Evolutionary conservation across 2,797 vertebrate species (phyloP).

Genomic region (Hyperoplus immaculatus): DNA sequence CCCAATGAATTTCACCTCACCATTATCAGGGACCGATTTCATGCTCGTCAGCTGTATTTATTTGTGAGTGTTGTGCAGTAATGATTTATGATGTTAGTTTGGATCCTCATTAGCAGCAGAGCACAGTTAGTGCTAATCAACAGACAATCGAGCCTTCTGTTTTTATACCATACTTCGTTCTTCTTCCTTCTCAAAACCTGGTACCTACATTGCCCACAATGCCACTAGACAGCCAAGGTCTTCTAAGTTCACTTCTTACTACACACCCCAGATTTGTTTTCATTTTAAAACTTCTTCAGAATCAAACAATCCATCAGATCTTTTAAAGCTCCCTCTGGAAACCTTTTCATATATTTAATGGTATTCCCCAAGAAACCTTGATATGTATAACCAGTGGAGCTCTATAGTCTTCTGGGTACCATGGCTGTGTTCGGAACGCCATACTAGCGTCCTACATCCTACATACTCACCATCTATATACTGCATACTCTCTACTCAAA

Average conservation of each 20-base stretch:
- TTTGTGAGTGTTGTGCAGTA: background rate
- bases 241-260: background rate
- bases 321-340: slow-evolving; percentile 5
- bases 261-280: background rate
- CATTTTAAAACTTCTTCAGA: background rate
- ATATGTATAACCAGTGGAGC: slow-evolving; percentile 16
- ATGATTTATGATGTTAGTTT: too few relatives aligned
- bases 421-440: too few relatives aligned
- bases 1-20: background rate
- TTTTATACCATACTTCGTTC: too few relatives aligned
- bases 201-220: background rate
- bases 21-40: background rate
- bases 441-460: too few relatives aligned
- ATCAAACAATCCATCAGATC: slow-evolving; percentile 2
- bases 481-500: too few relatives aligned
- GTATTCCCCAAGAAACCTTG: slow-evolving; percentile 7
- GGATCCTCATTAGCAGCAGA: too few relatives aligned
- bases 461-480: too few relatives aligned
- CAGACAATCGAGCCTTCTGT: too few relatives aligned
- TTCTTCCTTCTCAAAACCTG: background rate
- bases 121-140: too few relatives aligned
- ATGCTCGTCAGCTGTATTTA: slow-evolving; percentile 1
- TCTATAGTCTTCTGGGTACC: background rate
- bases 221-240: background rate
- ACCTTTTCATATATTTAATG: background rate